Base-by-base conservation (phyloP, 2,113 vertebrate genomes). In the Prietella phreatophila region DNA sequence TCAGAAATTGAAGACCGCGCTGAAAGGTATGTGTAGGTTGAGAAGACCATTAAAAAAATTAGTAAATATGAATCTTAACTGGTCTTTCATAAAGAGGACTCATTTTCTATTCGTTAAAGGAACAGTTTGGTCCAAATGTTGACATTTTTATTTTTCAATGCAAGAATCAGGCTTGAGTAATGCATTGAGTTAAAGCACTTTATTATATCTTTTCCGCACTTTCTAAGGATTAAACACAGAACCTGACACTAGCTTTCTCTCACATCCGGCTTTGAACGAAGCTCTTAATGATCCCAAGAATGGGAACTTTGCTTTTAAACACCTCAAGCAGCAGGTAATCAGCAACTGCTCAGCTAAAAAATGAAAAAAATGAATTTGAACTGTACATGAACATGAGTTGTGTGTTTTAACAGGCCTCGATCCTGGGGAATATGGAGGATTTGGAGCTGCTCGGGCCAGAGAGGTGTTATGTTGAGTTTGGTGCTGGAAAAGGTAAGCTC, bases 391-490 rank as follows among this genome's bases (percentile, higher is more conserved):
- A 61, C 47, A 25, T 3, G 8, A 83, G 15, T 33, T 27, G 47
- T 53, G 33, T 78, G 33, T 88, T 83, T 83, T 60, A 56, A 63
- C 93, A 99, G 98, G 96, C 97, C 85, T 99, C 98, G 85, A 96
- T 99, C 93, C 91, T 99, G 94, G 98, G 97, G 93, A 96, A 98
- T 91, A 95, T 99, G 96, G 96, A 97, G 91, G 95, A 94, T 50
- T 86, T 99, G 92, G 94, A 95, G 71, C 95, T 99, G 92, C 96
- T 99, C 90, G 93, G 94, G 71, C 92, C 96, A 33, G 94, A 96
- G 90, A 95, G 94, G 87, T 99, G 97, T 92, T 99, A 97, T 87
- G 92, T 99, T 86, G 98, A 99, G 91, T 99, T 99, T 89, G 98
- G 98, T 88, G 98, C 98, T 6, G 98, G 98, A 25, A 95, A 96